phyloP scores from a whole-genome alignment of 2,113 vertebrate genomes.

The Camelus bactrianus region DNA sequence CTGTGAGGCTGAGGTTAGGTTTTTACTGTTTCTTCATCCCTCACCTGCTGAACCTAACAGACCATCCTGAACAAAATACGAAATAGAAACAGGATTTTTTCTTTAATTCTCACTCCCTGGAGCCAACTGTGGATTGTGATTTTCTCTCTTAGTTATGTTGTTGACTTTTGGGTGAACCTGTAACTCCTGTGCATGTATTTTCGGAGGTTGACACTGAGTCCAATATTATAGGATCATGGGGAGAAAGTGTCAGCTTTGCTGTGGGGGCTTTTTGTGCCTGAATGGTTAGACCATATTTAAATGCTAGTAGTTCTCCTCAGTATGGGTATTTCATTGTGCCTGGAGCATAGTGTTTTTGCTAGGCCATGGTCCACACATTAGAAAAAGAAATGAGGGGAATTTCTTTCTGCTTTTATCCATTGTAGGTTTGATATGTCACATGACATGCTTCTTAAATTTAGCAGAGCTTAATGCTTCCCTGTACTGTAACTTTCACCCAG shows the following conservation, averaged over 20 bases:
- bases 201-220: background rate
- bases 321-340: background rate
- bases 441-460: conserved; percentile 52
- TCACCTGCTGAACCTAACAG: conserved; percentile 11
- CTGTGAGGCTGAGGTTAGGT: background rate
- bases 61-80: conserved; percentile 27
- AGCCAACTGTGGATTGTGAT: background rate
- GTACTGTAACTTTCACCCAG: background rate
- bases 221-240: background rate
- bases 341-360: conserved; percentile 11
- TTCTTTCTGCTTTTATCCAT: conserved; percentile 19
- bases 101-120: background rate
- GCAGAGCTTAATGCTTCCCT: background rate
- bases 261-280: background rate
- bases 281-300: conserved; percentile 51
- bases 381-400: background rate
- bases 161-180: conserved; percentile 20
- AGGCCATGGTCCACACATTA: background rate
- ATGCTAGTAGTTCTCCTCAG: background rate
- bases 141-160: conserved; percentile 32
- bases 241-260: conserved; percentile 34
- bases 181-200: background rate
- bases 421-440: background rate
- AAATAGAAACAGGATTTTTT: background rate
- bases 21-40: background rate